phyloP scores from a whole-genome alignment of 2,888 invertebrate genomes.

The Neoscelio sp. region DNA sequence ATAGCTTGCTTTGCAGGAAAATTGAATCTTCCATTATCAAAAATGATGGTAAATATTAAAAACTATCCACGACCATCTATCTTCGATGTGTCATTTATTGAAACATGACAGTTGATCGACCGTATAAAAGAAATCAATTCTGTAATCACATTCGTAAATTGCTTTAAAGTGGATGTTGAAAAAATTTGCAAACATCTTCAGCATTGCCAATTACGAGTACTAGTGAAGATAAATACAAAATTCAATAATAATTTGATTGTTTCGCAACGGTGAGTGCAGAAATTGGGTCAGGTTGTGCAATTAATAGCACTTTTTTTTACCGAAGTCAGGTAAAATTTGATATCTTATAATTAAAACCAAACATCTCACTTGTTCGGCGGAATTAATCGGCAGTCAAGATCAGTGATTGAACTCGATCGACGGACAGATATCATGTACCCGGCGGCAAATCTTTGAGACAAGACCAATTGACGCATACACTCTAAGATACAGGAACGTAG shows the following conservation, averaged over 20 bases:
- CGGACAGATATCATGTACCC: constrained; percentile 26
- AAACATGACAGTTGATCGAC: no score
- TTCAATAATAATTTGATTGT: constrained; percentile 3
- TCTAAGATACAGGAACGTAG: not conserved
- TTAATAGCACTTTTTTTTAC: not conserved
- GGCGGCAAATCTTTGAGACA: constrained; percentile 17
- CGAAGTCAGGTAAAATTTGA: not conserved
- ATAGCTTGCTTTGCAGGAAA: not conserved
- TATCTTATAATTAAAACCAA: constrained; percentile 1
- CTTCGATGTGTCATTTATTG: no score
- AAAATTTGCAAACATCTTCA: no score
- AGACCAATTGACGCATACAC: constrained; percentile 12
- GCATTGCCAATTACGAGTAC: not conserved
- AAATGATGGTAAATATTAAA: not conserved
- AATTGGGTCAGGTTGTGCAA: not conserved
- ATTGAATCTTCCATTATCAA: not conserved
- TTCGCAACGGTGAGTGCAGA: not conserved
- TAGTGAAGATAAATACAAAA: not conserved
- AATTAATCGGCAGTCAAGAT: constrained; percentile 8
- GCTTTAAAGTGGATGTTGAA: no score
- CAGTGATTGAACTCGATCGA: constrained; percentile 11
- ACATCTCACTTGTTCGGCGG: constrained; percentile 11
- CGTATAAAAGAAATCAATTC: no score
- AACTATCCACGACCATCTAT: no score
- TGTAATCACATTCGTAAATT: no score